A percentile compares a stretch with the other conserved stretches of the same genome.
Evolutionary conservation across 2,797 vertebrate species (phyloP).

Genomic region (Austrolebias charrua): DNA sequence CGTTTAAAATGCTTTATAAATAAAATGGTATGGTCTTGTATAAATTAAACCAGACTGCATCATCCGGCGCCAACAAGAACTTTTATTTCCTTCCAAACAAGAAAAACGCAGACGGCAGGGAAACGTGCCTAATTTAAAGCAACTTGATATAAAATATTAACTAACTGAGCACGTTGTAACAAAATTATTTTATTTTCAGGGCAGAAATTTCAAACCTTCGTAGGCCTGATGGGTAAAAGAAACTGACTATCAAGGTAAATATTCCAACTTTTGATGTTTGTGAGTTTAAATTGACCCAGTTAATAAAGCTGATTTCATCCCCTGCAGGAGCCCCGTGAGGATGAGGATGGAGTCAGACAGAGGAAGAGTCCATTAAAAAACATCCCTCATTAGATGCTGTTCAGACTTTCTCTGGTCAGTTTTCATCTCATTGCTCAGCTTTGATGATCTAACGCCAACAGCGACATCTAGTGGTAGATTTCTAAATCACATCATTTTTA

Average conservation of each 20-base stretch:
- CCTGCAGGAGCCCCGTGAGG: constrained; percentile 34
- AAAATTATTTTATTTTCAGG: constrained; percentile 41
- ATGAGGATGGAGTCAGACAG: neutral
- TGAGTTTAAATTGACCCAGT: neutral
- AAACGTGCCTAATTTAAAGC: constrained; percentile 46
- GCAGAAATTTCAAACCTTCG: constrained; percentile 67
- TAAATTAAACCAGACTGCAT: no score
- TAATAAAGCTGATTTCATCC: constrained; percentile 24
- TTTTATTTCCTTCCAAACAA: constrained; percentile 37
- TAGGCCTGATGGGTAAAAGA: constrained; percentile 74
- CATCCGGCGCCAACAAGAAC: neutral
- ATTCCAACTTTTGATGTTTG: accelerated
- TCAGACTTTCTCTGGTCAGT: neutral
- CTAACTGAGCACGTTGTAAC: no score
- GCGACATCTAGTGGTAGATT: constrained; percentile 34
- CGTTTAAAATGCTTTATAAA: no score
- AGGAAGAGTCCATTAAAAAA: neutral
- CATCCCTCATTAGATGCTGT: neutral
- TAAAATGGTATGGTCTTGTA: constrained; percentile 69
- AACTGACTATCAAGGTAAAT: constrained; percentile 40
- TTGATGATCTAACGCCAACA: neutral
- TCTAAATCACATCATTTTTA: neutral
- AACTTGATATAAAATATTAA: no score
- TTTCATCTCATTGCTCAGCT: neutral
- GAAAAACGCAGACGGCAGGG: constrained; percentile 52